These are phyloP conservation scores for Cephalopterus ornatus DNA, from an alignment of 2,113 vertebrate species.

Conservation along the genomic window DNA sequence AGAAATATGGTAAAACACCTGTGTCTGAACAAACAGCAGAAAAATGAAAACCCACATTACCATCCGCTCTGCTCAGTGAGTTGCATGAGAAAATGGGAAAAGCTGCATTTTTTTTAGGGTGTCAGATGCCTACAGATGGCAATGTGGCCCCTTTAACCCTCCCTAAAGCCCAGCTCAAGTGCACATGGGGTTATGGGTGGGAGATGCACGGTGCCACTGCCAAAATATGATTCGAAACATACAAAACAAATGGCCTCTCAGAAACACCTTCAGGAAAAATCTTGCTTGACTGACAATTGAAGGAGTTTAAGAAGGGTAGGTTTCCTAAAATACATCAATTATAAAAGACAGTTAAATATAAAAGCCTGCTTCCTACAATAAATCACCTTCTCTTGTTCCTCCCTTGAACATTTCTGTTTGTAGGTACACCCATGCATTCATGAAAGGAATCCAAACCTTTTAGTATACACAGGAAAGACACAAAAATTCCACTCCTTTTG, in stretches of 20 bases:
- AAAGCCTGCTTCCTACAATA: not conserved
- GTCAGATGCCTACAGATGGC: not conserved
- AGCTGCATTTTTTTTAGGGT: not conserved
- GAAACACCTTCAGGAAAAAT: not conserved
- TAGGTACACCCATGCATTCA: not conserved
- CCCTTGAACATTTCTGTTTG: not conserved
- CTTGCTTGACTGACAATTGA: not conserved
- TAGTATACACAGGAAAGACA: not conserved
- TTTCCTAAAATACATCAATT: not conserved
- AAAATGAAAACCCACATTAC: not conserved
- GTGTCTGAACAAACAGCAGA: not conserved
- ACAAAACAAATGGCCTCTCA: not conserved
- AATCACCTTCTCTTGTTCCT: not conserved
- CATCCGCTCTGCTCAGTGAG: not conserved
- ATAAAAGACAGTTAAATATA: not conserved
- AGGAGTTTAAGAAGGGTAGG: not conserved
- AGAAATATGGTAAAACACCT: not conserved
- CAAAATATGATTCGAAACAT: not conserved
- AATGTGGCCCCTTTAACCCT: not conserved
- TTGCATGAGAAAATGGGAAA: not conserved
- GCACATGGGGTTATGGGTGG: not conserved
- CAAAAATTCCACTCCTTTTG: not conserved
- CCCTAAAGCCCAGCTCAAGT: not conserved
- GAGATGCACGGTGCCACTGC: not conserved
- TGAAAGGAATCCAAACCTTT: not conserved